Evolutionary conservation across 2,113 vertebrate species (phyloP), one percentile per base, ranked within the genome.

Genomic region (Galemys pyrenaicus): DNA sequence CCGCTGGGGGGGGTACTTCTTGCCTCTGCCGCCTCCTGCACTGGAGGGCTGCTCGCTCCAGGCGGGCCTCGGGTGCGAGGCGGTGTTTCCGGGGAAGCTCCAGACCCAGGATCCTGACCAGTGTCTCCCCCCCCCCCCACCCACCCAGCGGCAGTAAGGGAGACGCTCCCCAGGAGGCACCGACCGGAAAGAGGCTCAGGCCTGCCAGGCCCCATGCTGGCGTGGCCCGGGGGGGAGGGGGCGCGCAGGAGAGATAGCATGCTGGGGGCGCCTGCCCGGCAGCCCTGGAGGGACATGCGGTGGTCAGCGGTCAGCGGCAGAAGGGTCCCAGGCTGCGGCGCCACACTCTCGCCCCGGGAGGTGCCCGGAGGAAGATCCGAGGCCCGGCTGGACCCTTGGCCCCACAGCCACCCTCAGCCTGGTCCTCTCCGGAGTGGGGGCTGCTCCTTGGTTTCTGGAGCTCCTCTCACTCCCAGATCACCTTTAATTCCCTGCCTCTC

Each of bases 21-120:
- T n/a, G n/a, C n/a, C n/a, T n/a, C n/a, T n/a, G n/a, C n/a, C n/a
- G 44, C 26, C 79, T 79, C 75, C 73, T 75, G 74, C 82, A 44
- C 39, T 41, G 11, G 9, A 44, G 15, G 67, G 75, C 24, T 56
- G 51, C 70, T 58, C 32, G 39, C 65, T 78, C 56, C 70, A 4
- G 70, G 81, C 13, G 1, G 10, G 15, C 54, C 49, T 60, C 24
- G 30, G 58, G 16, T 54, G 51, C 58, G 15, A 16, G 26, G 26
- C 1, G 60, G 60, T 10, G 60, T 62, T 1, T 30, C 26, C 65
- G 28, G 30, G 2, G 41, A 71, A 32, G 8, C 24, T 22, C 88
- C 17, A 56, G 67, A 49, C 11, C 68, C 41, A 32, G 54, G 54
- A 80, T 41, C 67, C 44, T 32, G 83, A 24, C 32, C 64, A 35